Evolutionary conservation across 2,113 vertebrate species (phyloP).

Genomic region (Dicaeum eximium): DNA sequence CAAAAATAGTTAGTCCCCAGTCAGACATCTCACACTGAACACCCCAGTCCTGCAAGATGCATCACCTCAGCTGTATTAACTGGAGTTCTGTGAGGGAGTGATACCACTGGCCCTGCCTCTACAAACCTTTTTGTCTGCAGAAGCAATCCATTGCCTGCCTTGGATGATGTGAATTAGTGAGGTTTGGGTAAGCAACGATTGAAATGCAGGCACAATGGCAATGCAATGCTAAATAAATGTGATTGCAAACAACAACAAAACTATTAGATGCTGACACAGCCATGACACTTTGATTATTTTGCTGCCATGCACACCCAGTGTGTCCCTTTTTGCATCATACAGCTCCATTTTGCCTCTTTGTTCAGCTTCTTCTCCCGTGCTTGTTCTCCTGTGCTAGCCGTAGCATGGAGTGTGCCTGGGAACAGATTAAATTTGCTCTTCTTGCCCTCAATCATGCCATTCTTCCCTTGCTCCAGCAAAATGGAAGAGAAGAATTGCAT

Average conservation of each 20-base stretch:
- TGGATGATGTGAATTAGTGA: neutral
- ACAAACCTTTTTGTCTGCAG: neutral
- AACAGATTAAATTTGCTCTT: neutral
- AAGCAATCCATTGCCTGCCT: neutral
- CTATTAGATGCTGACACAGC: neutral
- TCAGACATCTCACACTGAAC: neutral
- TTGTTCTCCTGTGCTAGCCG: neutral
- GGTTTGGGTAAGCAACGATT: neutral
- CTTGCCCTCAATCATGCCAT: neutral
- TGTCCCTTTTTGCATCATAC: neutral
- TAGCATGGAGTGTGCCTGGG: neutral
- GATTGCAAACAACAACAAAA: neutral
- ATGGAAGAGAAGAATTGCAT: neutral
- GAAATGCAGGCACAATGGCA: neutral
- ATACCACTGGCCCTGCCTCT: neutral
- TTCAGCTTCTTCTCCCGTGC: neutral
- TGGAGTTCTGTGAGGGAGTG: neutral
- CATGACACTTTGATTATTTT: neutral
- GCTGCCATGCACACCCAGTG: neutral
- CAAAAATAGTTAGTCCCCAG: neutral
- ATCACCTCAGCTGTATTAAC: neutral
- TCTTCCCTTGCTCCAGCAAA: constrained; percentile 23
- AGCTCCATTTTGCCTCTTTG: neutral
- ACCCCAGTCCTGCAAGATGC: neutral
- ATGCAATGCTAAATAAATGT: neutral